phyloP scores from a whole-genome alignment of 2,113 vertebrate genomes.

The Archilochus colubris region DNA sequence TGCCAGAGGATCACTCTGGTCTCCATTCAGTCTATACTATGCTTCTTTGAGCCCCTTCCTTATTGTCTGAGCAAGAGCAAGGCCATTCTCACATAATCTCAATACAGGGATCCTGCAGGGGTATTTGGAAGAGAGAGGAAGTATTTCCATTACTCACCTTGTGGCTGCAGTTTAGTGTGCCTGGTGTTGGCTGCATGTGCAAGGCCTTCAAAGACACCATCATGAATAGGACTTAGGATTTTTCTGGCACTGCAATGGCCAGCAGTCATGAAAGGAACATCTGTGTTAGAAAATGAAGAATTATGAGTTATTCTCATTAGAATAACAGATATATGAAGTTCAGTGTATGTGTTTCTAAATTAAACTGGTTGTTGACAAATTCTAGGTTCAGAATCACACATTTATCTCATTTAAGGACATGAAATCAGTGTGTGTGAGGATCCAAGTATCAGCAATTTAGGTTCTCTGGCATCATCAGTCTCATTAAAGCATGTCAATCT shows the following conservation, averaged over 20 bases:
- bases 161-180: neutral
- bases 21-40: neutral
- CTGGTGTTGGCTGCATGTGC: rapidly evolving
- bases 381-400: neutral
- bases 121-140: neutral
- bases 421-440: neutral
- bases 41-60: neutral
- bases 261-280: too few relatives aligned
- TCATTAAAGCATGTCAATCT: neutral
- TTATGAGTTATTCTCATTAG: neutral
- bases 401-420: neutral
- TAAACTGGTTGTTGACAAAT: neutral
- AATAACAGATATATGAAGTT: neutral
- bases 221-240: neutral
- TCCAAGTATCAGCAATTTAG: neutral
- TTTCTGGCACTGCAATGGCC: too few relatives aligned
- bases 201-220: neutral
- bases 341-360: neutral
- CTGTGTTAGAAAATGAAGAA: neutral
- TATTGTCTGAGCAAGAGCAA: neutral
- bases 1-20: neutral
- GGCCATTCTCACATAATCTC: neutral
- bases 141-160: neutral
- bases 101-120: rapidly evolving
- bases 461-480: neutral